Conservation (phyloP, 2,888 invertebrate species). For the Chirona hameri region DNA sequence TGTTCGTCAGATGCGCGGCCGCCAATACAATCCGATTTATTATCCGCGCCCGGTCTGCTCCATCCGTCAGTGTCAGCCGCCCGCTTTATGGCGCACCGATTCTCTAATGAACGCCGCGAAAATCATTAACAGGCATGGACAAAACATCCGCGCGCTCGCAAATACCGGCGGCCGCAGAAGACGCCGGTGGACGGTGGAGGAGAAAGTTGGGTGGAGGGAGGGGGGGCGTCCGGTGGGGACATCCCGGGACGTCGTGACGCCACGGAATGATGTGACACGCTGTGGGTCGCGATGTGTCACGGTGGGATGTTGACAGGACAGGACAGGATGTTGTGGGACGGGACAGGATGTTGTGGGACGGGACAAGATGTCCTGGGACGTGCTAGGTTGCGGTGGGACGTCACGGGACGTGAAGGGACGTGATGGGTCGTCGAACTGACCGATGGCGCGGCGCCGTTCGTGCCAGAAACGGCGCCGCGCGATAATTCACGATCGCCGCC, state of each 20-base stretch:
- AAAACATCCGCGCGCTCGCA: conserved; percentile 2
- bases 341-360: not conserved
- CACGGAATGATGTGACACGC: not conserved
- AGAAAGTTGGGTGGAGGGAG: not conserved
- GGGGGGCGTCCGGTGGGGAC: not conserved
- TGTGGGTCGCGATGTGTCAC: not conserved
- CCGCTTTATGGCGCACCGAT: conserved; percentile 25
- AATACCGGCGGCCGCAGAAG: not conserved
- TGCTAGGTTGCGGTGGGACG: not conserved
- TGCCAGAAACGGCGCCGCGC: not conserved
- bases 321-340: not conserved
- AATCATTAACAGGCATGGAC: conserved; percentile 27
- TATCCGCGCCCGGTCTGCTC: not conserved
- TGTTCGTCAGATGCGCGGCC: conserved; percentile 7
- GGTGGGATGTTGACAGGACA: not conserved
- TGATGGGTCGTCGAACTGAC: not conserved
- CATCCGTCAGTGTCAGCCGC: conserved; percentile 10
- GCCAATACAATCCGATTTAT: conserved; percentile 26
- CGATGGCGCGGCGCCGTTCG: not conserved
- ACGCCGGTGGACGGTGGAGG: not conserved
- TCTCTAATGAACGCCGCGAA: conserved; percentile 12
- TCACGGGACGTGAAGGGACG: not conserved
- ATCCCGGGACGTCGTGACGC: not conserved
- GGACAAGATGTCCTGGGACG: not conserved
- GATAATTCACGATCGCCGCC: not conserved